Conservation (phyloP, 2,888 invertebrate species). For the Conomelus anceps region DNA sequence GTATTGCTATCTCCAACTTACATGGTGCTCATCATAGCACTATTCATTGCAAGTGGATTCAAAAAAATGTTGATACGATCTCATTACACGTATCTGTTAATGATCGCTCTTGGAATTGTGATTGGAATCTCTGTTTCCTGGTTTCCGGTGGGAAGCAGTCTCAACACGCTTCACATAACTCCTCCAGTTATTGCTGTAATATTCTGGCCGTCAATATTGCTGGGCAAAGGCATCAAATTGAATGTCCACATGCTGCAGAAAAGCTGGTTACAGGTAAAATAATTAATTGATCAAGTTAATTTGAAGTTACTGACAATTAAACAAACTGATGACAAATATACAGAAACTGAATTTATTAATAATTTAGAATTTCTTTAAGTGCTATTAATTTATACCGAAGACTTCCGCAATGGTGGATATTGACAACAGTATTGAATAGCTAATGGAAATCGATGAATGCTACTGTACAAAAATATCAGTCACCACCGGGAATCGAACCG, state of each 20-base stretch:
- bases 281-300: no score
- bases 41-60: background rate
- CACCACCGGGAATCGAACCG: no score
- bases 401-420: no score
- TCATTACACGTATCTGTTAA: background rate
- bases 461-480: no score
- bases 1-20: background rate
- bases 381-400: no score
- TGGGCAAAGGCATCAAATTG: background rate
- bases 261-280: background rate
- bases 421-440: no score
- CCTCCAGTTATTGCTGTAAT: background rate
- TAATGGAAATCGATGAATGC: no score
- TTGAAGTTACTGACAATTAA: no score
- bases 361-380: no score
- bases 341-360: no score
- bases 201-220: background rate
- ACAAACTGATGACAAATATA: no score
- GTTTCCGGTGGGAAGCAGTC: background rate
- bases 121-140: background rate
- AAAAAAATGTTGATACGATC: background rate
- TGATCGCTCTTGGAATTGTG: background rate
- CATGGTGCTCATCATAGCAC: background rate
- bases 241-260: background rate
- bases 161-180: background rate